phyloP scores from a whole-genome alignment of 2,797 vertebrate species.

The Capromys pilorides region DNA sequence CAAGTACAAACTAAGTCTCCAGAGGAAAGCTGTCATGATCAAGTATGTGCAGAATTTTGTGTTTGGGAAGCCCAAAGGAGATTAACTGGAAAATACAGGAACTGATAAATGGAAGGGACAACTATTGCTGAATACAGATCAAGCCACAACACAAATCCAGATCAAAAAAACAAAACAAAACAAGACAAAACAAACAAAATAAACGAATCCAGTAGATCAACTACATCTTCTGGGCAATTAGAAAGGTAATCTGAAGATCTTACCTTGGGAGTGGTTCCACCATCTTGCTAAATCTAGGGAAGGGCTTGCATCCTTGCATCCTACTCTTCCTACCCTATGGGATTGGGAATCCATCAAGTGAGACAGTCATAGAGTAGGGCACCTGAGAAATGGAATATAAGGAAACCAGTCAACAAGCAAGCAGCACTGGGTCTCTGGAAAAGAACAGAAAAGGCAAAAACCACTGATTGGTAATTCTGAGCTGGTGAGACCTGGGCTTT shows the following conservation, averaged over 20 bases:
- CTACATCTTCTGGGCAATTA: too few relatives aligned
- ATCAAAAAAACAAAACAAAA: too few relatives aligned
- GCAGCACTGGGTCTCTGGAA: background rate
- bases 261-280: background rate
- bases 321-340: too few relatives aligned
- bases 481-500: background rate
- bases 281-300: background rate
- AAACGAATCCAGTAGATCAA: too few relatives aligned
- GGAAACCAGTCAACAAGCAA: background rate
- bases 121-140: background rate
- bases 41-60: background rate
- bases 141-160: too few relatives aligned
- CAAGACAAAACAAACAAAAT: too few relatives aligned
- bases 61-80: background rate
- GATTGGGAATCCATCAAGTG: background rate
- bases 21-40: background rate
- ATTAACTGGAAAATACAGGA: background rate
- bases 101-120: background rate
- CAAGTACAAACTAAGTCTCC: background rate
- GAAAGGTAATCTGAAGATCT: background rate
- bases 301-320: too few relatives aligned
- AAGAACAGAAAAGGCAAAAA: background rate
- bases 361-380: background rate
- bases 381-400: background rate
- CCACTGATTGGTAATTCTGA: background rate